A percentile compares a stretch with the other conserved stretches of the same genome.
These are phyloP conservation scores for Sandelia bainsii DNA, from an alignment of 2,797 vertebrate genomes.

Conservation along the genomic window DNA sequence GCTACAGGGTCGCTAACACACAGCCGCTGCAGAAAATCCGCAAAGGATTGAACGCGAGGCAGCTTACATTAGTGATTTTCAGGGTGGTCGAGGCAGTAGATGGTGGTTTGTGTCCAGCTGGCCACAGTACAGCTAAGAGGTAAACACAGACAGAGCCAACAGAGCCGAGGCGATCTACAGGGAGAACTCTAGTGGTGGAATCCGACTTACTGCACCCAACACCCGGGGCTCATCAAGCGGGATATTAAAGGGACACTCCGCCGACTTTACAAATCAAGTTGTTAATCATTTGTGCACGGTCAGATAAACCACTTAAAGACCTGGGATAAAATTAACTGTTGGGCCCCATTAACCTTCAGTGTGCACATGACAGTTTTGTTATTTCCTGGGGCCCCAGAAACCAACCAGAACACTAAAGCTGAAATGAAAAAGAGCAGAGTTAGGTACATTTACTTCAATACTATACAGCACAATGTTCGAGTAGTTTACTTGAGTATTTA, in stretches of 20 bases:
- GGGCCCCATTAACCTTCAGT: no score
- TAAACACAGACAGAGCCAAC: conserved; percentile 71
- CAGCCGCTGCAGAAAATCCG: conserved; percentile 66
- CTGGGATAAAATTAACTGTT: no score
- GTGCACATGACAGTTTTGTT: no score
- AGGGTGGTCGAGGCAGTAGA: conserved; percentile 48
- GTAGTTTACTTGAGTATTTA: no score
- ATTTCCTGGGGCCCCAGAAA: no score
- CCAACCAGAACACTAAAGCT: no score
- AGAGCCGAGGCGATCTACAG: conserved; percentile 39
- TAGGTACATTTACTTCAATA: no score
- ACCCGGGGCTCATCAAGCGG: not conserved
- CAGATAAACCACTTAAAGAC: no score
- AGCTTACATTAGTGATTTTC: conserved; percentile 79
- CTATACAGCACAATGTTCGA: no score
- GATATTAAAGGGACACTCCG: conserved; percentile 11
- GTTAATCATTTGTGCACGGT: not conserved
- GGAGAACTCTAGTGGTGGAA: conserved; percentile 74
- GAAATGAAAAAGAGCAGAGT: no score
- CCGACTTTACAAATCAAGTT: not conserved
- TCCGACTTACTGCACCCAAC: conserved; percentile 32
- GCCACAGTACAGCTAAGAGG: conserved; percentile 70
- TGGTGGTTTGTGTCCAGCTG: conserved; percentile 69
- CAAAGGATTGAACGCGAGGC: conserved; percentile 57
- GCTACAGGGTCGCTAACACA: conserved; percentile 68